phyloP scores from a whole-genome alignment of 1,140 invertebrate genomes.

The Phymorhynchus buccinoides region DNA sequence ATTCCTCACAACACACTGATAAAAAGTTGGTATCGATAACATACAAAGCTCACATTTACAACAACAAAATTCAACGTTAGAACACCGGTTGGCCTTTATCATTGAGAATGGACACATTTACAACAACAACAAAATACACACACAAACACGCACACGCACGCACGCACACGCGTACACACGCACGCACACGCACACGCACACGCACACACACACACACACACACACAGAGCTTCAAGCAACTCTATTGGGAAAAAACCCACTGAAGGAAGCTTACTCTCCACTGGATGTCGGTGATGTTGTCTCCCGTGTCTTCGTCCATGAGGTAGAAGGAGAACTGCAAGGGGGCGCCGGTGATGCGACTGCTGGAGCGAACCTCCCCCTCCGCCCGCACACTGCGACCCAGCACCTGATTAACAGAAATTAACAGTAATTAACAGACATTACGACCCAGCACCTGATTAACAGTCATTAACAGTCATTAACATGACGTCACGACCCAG shows the following conservation, averaged over 20 bases:
- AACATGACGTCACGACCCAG: too few relatives aligned
- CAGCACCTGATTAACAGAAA: too few relatives aligned
- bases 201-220: neutral
- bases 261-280: constrained; percentile 56
- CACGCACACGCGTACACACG: constrained; percentile 7
- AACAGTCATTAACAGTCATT: too few relatives aligned
- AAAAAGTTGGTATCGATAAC: too few relatives aligned
- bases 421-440: too few relatives aligned
- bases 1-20: too few relatives aligned
- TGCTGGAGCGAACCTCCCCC: constrained; percentile 28
- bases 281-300: constrained; percentile 48
- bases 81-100: neutral
- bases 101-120: too few relatives aligned
- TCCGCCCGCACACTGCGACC: constrained; percentile 41
- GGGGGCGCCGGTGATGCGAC: constrained; percentile 26
- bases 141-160: neutral
- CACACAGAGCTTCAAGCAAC: neutral
- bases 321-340: constrained; percentile 49
- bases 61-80: too few relatives aligned
- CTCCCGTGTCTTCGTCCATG: constrained; percentile 48
- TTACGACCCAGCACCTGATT: too few relatives aligned
- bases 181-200: constrained; percentile 15
- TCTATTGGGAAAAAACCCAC: too few relatives aligned
- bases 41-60: too few relatives aligned
- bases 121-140: too few relatives aligned